A percentile compares a stretch with the other conserved stretches of the same genome.
Conservation (phyloP, 2,113 vertebrate species). For the Echinops telfairi region DNA sequence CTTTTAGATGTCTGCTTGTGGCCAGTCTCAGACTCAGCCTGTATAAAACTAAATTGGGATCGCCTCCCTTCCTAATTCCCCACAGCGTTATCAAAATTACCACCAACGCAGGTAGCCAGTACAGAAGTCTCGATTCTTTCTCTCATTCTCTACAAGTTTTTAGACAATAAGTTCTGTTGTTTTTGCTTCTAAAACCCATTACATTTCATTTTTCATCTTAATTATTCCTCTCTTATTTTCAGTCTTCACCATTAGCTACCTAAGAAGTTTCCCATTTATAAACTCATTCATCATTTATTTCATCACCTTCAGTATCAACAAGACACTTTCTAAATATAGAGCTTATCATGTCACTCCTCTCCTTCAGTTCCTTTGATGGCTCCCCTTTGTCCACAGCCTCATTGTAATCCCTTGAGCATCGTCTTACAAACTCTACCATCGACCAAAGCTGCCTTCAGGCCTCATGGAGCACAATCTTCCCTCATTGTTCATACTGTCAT, state of each 20-base stretch:
- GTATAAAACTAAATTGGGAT: not conserved
- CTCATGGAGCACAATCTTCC: not conserved
- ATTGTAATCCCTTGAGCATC: not conserved
- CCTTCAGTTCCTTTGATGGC: not conserved
- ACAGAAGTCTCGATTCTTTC: not conserved
- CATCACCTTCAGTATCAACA: not conserved
- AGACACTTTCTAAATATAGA: not conserved
- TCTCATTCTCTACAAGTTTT: not conserved
- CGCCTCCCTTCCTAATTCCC: not conserved
- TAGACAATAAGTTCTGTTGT: not conserved
- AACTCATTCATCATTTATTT: not conserved
- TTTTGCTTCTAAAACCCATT: slow-evolving; percentile 11
- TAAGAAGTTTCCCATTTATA: not conserved
- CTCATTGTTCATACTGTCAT: not conserved
- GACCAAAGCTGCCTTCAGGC: not conserved
- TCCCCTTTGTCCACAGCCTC: not conserved
- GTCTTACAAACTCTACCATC: not conserved
- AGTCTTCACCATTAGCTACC: not conserved
- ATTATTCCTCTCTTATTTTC: not conserved
- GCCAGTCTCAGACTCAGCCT: not conserved
- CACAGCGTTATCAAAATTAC: not conserved
- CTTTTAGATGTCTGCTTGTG: not conserved
- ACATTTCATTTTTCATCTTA: not conserved
- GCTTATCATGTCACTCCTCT: not conserved
- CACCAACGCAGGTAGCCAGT: not conserved